Evolutionary conservation across 2,888 invertebrate species (phyloP), one percentile per base, ranked within the genome.

Genomic region (Spisula solida): DNA sequence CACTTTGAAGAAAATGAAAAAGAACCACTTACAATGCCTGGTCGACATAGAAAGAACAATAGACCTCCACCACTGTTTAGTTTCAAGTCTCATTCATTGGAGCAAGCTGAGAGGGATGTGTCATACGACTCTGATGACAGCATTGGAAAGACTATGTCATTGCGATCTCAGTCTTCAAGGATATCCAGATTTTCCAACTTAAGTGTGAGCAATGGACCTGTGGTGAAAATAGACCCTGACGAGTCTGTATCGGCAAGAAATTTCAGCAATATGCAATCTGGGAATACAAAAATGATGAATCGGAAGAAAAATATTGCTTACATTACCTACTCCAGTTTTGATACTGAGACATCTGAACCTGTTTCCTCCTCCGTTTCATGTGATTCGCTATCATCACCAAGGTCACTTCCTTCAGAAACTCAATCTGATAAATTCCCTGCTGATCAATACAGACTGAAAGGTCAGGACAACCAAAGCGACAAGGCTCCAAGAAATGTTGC

Each of bases 401-500:
- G 90, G 20, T 92, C 92, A 31, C 79, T 85, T 31, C 87, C 84
- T 1, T 90, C 89, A n/a, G 92, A 92, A 48, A 78, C 85, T 4
- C 85, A 78, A n/a, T 90, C 92, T 29, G 90, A 89, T 12, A 60
- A 83, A 25, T 84, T 85, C 10, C 31, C 85, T 34, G 41, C 75
- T 2, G 88, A 88, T 16, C 60, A 82, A 0, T 34, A 16, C 20
- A 87, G 56, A 48, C 48, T 34, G 29, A 81, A 80, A 82, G n/a
- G 78, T 75, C 81, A 12, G 10, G 90, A 88, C n/a, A 82, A 66
- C 8, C 56, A 79, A 14, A 90, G 80, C 48, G 88, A 90, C 31
- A 92, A 84, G 51, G 82, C 88, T 66, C 55, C 60, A 1, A 88
- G 89, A 75, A 92, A 90, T 85, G 89, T 92, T 60, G 92, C 92